Evolutionary conservation across 2,888 invertebrate genomes (phyloP), one percentile per base, ranked within the genome.

Genomic region (Schizaphis graminum): DNA sequence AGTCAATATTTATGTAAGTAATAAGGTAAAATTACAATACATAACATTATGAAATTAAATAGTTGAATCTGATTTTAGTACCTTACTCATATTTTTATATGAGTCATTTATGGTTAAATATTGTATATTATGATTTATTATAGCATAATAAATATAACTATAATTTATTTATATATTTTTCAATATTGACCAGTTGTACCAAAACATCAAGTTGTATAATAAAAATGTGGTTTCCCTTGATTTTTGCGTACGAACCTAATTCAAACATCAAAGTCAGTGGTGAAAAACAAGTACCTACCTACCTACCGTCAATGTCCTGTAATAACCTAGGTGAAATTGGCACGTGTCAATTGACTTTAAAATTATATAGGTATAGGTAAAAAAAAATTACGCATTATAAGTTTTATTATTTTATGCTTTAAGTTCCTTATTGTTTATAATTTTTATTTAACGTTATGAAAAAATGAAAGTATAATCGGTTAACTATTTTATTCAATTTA

Each of bases 181-280:
- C 35, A 77, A 2, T 77, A 77, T 77, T 77, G 77, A 77, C 77
- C 21, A 77, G 77, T 77, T 77, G 77, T 77, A 35, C 35, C 77
- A 77, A 77, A 77, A 77, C 77, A 77, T 77, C 35, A 35, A 77
- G 35, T 16, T 77, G 21, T 44, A 44, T 35, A 26, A 77, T 35
- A 67, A 77, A 77, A 77, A 35, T 77, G 77, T 77, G 77, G 77
- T 77, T 77, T 77, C 77, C 77, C 77, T 77, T 77, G 77, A 77
- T 77, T 77, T 77, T 77, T 77, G 21, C 21, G 77, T 77, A 77
- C 5, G 35, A 7, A 77, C 77, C 35, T 35, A 35, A 77, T 21
- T 35, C 35, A 77, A 77, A 77, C 77, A 77, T 77, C 77, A 77
- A 77, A 77, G 35, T 35, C 77, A 77, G 77, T 21, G 35, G 77